Percentiles rank a stretch among this genome's conserved stretches.
These are phyloP conservation scores for Caenorhabditis sp. DNA, from an alignment of 2,888 invertebrate species.

Conservation along the genomic window DNA sequence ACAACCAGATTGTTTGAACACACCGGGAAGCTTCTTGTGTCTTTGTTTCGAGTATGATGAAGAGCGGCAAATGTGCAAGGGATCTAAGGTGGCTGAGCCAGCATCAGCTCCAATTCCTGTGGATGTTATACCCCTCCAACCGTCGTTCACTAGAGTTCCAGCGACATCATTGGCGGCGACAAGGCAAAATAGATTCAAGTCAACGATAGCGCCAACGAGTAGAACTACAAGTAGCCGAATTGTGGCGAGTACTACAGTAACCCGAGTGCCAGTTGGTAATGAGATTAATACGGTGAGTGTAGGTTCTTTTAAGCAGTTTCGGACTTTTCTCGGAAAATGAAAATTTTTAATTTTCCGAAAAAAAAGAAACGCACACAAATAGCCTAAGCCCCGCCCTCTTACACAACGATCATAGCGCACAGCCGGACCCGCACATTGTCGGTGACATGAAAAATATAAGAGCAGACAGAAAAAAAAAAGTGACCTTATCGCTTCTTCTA, in stretches of 20 bases:
- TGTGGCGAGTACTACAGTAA: neutral
- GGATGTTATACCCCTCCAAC: conserved; percentile 36
- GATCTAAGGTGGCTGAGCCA: conserved; percentile 22
- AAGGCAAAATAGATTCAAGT: conserved; percentile 24
- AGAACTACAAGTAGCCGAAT: neutral
- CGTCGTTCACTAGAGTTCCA: conserved; percentile 28
- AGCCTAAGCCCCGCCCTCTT: no score
- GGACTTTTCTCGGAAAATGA: no score
- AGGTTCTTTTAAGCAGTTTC: no score
- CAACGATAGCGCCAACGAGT: conserved; percentile 9
- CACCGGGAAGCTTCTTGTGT: conserved; percentile 89
- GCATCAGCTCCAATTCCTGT: conserved; percentile 38
- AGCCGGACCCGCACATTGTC: no score
- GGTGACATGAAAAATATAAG: no score
- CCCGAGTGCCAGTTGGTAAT: neutral
- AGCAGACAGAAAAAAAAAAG: no score
- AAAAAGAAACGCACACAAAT: no score
- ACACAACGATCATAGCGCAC: no score
- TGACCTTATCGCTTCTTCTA: no score
- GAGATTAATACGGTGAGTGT: conserved; percentile 2
- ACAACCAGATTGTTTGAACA: conserved; percentile 88
- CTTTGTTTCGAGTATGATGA: conserved; percentile 77
- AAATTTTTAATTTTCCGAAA: neutral
- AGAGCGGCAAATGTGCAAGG: conserved; percentile 36
- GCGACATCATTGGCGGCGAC: neutral